These are phyloP conservation scores for Numenius arquata DNA, from an alignment of 2,113 vertebrate species.

Conservation along the genomic window DNA sequence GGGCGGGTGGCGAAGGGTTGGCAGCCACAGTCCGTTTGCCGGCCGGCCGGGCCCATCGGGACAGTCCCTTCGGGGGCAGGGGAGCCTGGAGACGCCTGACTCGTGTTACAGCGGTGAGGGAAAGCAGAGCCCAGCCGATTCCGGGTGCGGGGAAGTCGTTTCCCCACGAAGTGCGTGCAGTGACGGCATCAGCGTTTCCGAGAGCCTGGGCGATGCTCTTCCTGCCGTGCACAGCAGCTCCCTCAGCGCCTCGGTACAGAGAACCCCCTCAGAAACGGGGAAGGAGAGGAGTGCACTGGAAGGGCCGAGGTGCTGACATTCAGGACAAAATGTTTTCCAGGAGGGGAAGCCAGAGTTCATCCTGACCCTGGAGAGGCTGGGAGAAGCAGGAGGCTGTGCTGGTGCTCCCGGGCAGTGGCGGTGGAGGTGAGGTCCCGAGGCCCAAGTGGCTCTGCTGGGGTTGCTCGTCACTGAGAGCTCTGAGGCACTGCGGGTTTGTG, in stretches of 20 bases:
- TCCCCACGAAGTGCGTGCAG: rapidly evolving
- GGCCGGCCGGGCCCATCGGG: neutral
- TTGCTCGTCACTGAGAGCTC: neutral
- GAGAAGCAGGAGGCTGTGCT: neutral
- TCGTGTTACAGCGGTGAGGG: rapidly evolving
- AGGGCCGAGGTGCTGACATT: rapidly evolving
- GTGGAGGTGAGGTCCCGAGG: neutral
- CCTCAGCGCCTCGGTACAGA: neutral
- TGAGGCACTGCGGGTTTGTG: neutral
- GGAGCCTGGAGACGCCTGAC: neutral
- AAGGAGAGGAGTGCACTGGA: neutral
- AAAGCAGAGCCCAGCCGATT: neutral
- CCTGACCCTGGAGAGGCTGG: neutral
- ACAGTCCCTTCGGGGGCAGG: rapidly evolving
- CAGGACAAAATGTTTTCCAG: neutral
- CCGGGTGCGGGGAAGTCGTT: neutral
- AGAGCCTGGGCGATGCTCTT: rapidly evolving
- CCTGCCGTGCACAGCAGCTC: neutral
- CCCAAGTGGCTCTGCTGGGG: neutral
- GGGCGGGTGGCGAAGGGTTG: neutral
- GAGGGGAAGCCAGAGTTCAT: neutral
- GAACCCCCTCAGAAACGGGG: neutral
- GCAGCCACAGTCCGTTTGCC: neutral
- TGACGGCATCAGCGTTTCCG: rapidly evolving
- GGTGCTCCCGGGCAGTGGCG: neutral